Evolutionary conservation across 2,888 invertebrate species (phyloP).

Genomic region (Antheraea yamamai): DNA sequence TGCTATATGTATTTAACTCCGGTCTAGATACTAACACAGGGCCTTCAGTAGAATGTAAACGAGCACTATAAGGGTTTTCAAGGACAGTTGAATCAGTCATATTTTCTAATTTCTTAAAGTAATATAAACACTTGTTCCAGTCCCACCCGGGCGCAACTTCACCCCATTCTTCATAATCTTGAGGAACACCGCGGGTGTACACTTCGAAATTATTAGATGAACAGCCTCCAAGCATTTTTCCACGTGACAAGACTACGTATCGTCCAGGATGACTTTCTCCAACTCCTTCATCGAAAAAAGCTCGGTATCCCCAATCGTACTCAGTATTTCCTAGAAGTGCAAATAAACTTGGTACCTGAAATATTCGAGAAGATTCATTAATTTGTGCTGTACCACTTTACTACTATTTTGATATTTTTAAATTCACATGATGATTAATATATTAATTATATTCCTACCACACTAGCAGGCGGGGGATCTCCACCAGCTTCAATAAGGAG

Average conservation of each 20-base stretch:
- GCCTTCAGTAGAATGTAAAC: slow-evolving; percentile 51
- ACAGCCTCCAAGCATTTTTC: slow-evolving; percentile 57
- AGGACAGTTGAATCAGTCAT: slow-evolving; percentile 52
- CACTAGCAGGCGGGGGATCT: slow-evolving; percentile 53
- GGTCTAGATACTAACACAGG: slow-evolving; percentile 54
- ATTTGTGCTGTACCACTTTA: background rate
- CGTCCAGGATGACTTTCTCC: slow-evolving; percentile 44
- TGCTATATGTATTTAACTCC: slow-evolving; percentile 37
- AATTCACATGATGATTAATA: background rate
- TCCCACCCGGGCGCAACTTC: slow-evolving; percentile 53
- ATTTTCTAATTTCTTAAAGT: slow-evolving; percentile 57
- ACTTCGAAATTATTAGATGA: slow-evolving; percentile 55
- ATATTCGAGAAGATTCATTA: slow-evolving; percentile 23
- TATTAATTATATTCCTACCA: slow-evolving; percentile 38
- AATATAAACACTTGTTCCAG: slow-evolving; percentile 50
- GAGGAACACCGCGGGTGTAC: slow-evolving; percentile 52
- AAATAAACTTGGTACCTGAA: slow-evolving; percentile 55
- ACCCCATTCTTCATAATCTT: slow-evolving; percentile 55
- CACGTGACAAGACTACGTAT: slow-evolving; percentile 39
- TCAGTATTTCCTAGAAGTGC: slow-evolving; percentile 44
- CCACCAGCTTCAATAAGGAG: slow-evolving; percentile 57
- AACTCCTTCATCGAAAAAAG: slow-evolving; percentile 37
- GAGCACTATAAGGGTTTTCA: slow-evolving; percentile 38
- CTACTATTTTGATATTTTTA: background rate
- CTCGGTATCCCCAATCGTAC: slow-evolving; percentile 53